Base-by-base conservation (phyloP, 2,888 invertebrate species). In the Theretra japonica region DNA sequence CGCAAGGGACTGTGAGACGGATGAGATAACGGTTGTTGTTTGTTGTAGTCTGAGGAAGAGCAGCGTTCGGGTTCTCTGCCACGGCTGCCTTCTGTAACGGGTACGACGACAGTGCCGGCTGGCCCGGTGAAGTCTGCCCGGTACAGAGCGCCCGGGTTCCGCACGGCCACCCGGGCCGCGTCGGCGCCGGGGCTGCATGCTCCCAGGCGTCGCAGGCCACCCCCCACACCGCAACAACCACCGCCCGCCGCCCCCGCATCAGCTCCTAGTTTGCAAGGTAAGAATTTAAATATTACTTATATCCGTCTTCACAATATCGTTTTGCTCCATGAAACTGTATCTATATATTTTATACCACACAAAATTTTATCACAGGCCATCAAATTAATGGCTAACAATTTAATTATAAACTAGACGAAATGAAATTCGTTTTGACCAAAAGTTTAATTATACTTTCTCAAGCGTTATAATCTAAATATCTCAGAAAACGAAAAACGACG, bases 61-160 rank as follows among this genome's bases (percentile, higher is more conserved):
- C 94, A 95, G 75, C 95, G 95, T 6, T 97, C 97, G 1, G 97
- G 97, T 77, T 97, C 97, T 0, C 88, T 98, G 57, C 98, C 98
- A 0, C 95, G 97, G 19, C 89, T 97, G 68, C 97, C 97, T 6
- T 93, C 94, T 0, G 85, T 93, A 77, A 88, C 91, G 17, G 91
- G 88, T 8, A 80, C 95, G 86, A 80, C 88, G 84, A 90, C 95
- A 4, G 93, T 90, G 57, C 88, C 96, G 72, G 97, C 94, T 4
- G 95, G 95, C 58, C 90, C 96, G 76, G 98, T 97, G 65, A 98
- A 98, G 86, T 98, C 98, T 70, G 98, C 98, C 59, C 95, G 98
- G 57, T 98, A 98, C 88, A 95, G 98, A 5, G 97, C 98, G 1
- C 98, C 98, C 0, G 98, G 97, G 1, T 97, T 97, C 90, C 95